Percentiles rank a stretch among this genome's conserved stretches.
Evolutionary conservation across 1,140 invertebrate species (phyloP).

Genomic region (Drosophila leontia): DNA sequence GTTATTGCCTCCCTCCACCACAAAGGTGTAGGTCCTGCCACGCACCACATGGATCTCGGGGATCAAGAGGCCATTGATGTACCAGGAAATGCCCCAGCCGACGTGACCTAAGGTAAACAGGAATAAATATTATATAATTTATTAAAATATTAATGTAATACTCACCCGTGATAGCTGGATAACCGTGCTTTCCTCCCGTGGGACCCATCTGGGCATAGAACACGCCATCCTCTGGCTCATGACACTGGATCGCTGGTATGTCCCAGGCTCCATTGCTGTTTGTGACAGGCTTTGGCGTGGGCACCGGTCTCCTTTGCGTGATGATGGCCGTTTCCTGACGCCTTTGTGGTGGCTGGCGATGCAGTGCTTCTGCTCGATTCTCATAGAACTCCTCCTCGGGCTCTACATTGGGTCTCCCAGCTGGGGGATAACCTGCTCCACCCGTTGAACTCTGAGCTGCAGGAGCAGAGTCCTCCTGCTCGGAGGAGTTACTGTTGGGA

Average conservation of each 20-base stretch:
- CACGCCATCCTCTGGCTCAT: constrained; percentile 95
- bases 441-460: constrained; percentile 58
- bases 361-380: constrained; percentile 67
- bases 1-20: constrained; percentile 94
- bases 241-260: constrained; percentile 94
- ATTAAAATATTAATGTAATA: background rate
- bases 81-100: constrained; percentile 96
- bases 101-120: constrained; percentile 89
- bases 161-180: constrained; percentile 93
- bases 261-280: constrained; percentile 89
- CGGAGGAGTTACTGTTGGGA: constrained; percentile 69
- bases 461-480: constrained; percentile 69
- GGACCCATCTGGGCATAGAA: constrained; percentile 96
- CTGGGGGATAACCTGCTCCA: constrained; percentile 78
- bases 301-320: constrained; percentile 82
- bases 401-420: constrained; percentile 83
- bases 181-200: constrained; percentile 94
- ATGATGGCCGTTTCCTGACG: constrained; percentile 54
- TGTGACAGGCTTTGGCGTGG: constrained; percentile 88
- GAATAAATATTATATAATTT: background rate
- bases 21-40: constrained; percentile 95
- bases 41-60: constrained; percentile 96
- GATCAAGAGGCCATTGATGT: constrained; percentile 96
- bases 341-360: constrained; percentile 52
- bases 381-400: constrained; percentile 79